phyloP scores from a whole-genome alignment of 1,140 invertebrate species.

The Drosophila littoralis region DNA sequence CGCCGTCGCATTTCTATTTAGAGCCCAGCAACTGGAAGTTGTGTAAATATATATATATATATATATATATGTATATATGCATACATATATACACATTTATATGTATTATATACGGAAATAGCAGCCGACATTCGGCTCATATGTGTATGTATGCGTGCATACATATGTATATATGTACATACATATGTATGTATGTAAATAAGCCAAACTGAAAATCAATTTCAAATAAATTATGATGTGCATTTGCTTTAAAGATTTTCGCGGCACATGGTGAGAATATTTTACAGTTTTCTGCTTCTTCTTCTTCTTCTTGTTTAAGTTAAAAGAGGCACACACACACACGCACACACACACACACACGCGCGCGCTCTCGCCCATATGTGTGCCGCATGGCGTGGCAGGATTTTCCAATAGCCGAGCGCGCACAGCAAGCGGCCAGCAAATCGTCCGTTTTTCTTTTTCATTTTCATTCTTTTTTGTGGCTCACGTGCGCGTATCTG shows the following conservation, averaged over 20 bases:
- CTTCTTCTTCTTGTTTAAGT: not conserved
- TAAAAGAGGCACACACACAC: not conserved
- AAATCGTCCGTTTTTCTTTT: not conserved
- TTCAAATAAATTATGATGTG: conserved; percentile 80
- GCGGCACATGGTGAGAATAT: conserved; percentile 37
- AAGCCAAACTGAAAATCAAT: conserved; percentile 65
- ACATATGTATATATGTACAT: not conserved
- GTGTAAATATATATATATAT: not conserved
- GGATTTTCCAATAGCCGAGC: conserved; percentile 28
- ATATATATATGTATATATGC: conserved; percentile 4
- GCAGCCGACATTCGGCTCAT: conserved; percentile 46
- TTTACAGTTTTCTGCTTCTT: not conserved
- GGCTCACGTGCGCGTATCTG: conserved; percentile 25
- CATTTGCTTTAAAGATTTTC: conserved; percentile 51
- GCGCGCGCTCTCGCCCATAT: conserved; percentile 11
- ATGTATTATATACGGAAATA: no score
- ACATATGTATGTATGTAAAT: conserved; percentile 42
- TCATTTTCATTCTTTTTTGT: not conserved
- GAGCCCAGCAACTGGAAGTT: conserved; percentile 5
- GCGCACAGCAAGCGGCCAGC: conserved; percentile 17
- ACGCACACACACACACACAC: not conserved
- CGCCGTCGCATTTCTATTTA: conserved; percentile 56
- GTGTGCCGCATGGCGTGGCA: conserved; percentile 19
- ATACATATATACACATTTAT: no score
- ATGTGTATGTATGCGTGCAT: not conserved